Evolutionary conservation across 2,797 vertebrate species (phyloP).

Genomic region (Eutrigla gurnardus): DNA sequence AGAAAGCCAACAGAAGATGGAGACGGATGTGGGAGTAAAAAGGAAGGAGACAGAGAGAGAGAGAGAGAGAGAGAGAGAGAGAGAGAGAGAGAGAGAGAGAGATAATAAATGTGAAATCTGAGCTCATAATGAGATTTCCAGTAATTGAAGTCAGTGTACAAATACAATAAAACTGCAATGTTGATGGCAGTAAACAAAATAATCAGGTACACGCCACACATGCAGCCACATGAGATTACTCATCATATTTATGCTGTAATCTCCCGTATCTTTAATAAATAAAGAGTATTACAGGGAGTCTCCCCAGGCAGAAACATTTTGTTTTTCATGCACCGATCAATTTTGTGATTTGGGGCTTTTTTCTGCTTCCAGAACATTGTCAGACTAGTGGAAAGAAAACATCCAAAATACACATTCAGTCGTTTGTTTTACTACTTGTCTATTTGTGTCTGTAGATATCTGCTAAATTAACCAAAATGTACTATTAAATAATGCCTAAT

Average conservation of each 20-base stretch:
- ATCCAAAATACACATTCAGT: neutral
- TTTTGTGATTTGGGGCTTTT: no score
- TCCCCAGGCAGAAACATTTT: no score
- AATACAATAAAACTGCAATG: neutral
- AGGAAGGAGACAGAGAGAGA: neutral
- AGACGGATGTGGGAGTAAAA: neutral
- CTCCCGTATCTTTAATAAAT: neutral
- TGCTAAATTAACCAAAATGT: no score
- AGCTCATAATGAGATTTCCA: constrained; percentile 37
- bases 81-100: neutral
- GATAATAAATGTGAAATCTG: constrained; percentile 22
- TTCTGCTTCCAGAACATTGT: no score
- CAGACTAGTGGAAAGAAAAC: neutral
- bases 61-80: neutral
- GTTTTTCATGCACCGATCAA: no score
- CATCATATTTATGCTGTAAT: neutral
- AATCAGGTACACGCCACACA: neutral
- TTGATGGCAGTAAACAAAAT: neutral
- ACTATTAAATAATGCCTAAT: no score
- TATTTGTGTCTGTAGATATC: no score
- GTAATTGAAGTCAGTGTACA: neutral
- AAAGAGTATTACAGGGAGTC: neutral
- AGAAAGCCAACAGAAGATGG: neutral
- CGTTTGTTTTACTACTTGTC: no score
- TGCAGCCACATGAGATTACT: neutral